A percentile compares a stretch with the other conserved stretches of the same genome.
Evolutionary conservation across 2,113 vertebrate genomes (phyloP).

Genomic region (Sterrhoptilus dennistouni): DNA sequence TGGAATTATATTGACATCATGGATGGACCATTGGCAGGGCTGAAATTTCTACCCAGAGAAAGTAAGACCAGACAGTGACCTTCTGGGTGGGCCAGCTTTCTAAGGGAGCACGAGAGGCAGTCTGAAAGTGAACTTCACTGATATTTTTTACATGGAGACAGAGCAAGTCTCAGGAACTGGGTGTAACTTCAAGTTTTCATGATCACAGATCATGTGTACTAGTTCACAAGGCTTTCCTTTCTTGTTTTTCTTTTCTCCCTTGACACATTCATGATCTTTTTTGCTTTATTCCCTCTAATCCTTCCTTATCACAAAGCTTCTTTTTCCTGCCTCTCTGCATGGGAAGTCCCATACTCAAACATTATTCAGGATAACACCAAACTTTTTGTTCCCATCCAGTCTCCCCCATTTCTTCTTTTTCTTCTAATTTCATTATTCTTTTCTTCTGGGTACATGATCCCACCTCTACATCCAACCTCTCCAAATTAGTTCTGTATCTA

Average conservation of each 20-base stretch:
- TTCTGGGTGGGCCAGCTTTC: not conserved
- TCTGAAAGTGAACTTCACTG: not conserved
- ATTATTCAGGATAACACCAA: not conserved
- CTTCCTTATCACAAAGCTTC: not conserved
- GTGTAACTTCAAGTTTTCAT: not conserved
- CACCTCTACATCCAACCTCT: not conserved
- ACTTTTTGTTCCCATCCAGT: not conserved
- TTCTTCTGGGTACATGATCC: not conserved
- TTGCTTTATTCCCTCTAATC: not conserved
- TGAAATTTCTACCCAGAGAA: not conserved
- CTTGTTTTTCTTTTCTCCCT: not conserved
- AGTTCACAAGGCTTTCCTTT: not conserved
- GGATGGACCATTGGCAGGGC: not conserved
- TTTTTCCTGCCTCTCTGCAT: not conserved
- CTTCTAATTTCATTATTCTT: not conserved
- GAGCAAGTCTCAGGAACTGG: not conserved
- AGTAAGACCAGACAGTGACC: not conserved
- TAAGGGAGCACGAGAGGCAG: not conserved
- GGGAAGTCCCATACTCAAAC: not conserved
- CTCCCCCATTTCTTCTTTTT: not conserved
- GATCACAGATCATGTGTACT: not conserved
- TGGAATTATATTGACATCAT: not conserved
- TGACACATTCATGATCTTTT: not conserved
- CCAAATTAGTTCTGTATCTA: not conserved
- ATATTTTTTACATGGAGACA: not conserved